Evolutionary conservation across 64 coral and sea anemone species (phyloP), one percentile per base, ranked within the genome.

Genomic region (Actinia tenebrosa): DNA sequence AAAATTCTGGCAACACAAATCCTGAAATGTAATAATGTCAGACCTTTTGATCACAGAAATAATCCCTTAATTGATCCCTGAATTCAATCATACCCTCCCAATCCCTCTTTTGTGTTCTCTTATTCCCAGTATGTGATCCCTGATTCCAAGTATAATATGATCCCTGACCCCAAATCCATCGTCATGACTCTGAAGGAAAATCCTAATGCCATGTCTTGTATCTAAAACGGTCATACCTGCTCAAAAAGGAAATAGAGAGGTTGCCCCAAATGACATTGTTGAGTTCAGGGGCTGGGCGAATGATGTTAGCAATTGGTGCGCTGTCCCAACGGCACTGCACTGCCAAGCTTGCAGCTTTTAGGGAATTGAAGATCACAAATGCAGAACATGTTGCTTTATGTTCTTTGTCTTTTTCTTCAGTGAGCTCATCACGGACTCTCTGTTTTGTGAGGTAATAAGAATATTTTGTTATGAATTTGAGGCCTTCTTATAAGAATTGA

Each of bases 191-290:
- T 37, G 0, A 0, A 37, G 30, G 1, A 50, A 50, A 50, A 50
- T 50, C 0, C 0, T 50, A 1, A 50, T 50, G 47, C 47, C 3
- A 8, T 50, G 47, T 8, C 7, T 50, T 50, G 2, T 50, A 50
- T 50, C 3, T 5, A 8, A 50, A 50, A 50, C 3, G 0, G 0
- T 50, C 47, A 50, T 25, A 89, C 89, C 90, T 92, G 80, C 19
- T 11, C 60, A 72, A 55, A 16, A 92, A 75, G 19, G 60, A 77
- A 75, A 50, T 22, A 4, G 72, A 50, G 18, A 92, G 86, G 43
- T 92, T 92, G 10, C 44, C 63, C 90, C 90, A 92, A 10, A 92
- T 72, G 10, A 92, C 86, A 60, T 92, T 83, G 50, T 86, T 72
- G 19, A 87, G 17, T 30, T 87, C 85, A 16, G 90, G 90, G 43